These are phyloP conservation scores for Taeniopygia guttata DNA, from an alignment of 2,797 vertebrate species.

Conservation along the genomic window DNA sequence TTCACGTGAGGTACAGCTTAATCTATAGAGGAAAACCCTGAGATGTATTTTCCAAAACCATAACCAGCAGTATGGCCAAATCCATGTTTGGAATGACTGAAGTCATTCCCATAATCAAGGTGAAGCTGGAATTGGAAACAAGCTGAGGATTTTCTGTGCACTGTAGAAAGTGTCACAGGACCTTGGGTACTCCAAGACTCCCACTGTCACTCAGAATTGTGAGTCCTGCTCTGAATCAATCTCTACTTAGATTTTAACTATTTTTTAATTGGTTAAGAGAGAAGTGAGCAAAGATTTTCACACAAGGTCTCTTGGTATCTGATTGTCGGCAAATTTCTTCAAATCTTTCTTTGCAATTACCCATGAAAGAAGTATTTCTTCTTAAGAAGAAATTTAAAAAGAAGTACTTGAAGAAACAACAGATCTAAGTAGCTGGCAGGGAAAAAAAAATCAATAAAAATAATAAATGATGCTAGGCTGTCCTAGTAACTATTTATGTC, in stretches of 20 bases:
- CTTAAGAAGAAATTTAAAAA: neutral
- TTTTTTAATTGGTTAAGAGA: neutral
- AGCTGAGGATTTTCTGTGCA: neutral
- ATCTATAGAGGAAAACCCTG: neutral
- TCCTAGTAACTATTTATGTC: constrained; percentile 39
- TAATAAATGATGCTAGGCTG: constrained; percentile 1
- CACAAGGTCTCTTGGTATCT: neutral
- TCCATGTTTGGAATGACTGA: neutral
- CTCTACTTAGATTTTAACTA: neutral
- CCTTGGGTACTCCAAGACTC: neutral
- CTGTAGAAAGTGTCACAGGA: neutral
- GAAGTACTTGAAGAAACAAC: constrained; percentile 35
- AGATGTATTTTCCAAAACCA: neutral
- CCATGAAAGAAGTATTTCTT: constrained; percentile 28
- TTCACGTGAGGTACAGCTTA: neutral
- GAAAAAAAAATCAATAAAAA: constrained; percentile 8
- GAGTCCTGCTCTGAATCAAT: neutral
- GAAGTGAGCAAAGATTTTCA: neutral
- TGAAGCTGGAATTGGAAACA: neutral
- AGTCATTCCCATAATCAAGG: neutral
- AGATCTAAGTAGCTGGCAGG: neutral
- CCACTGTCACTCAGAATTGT: neutral
- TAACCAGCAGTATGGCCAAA: neutral
- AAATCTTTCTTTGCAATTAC: constrained; percentile 30
- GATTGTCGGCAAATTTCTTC: constrained; percentile 15